Evolutionary conservation across 2,797 vertebrate genomes (phyloP).

Genomic region (Chrysolophus pictus): DNA sequence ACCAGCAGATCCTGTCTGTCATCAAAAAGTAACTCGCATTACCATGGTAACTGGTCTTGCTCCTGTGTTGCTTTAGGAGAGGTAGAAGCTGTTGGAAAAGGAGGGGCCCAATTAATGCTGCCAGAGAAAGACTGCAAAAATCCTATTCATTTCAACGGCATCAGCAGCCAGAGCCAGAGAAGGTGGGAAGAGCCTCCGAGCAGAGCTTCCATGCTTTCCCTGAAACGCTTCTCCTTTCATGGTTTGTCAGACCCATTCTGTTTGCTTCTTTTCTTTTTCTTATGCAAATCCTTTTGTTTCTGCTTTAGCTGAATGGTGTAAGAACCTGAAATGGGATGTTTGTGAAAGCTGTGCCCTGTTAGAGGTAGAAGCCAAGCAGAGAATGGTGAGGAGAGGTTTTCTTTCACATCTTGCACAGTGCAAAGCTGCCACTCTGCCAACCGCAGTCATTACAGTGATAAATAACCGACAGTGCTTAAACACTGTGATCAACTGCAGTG

Average conservation of each 20-base stretch:
- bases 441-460: neutral
- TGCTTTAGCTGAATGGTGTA: neutral
- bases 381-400: neutral
- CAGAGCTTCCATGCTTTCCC: neutral
- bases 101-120: neutral
- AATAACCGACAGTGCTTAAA: neutral
- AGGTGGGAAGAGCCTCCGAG: neutral
- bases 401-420: neutral
- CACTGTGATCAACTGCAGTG: accelerated
- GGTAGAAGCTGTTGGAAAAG: neutral
- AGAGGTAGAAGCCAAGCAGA: neutral
- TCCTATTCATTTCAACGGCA: neutral
- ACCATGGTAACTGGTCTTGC: neutral
- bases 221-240: neutral
- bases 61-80: neutral
- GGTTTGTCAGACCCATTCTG: neutral
- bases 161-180: neutral
- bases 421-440: neutral
- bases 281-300: conserved; percentile 30
- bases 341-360: neutral
- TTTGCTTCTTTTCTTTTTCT: neutral
- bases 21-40: accelerated
- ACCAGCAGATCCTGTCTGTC: neutral
- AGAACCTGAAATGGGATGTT: neutral
- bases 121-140: neutral